Evolutionary conservation across 1,140 invertebrate species (phyloP).

Genomic region (Plodia interpunctella): DNA sequence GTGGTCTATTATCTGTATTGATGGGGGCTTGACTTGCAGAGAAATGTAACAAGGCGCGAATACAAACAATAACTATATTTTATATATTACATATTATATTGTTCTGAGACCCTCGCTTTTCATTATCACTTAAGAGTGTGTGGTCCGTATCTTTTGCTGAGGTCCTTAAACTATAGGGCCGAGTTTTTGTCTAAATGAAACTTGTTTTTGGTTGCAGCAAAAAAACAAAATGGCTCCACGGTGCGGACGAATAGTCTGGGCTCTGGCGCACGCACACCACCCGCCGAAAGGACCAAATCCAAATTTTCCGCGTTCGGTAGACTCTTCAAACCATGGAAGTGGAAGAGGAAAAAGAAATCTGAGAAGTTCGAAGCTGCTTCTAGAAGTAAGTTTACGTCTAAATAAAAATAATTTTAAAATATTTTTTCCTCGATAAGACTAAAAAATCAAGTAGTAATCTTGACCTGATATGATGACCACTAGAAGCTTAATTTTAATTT

Average conservation of each 20-base stretch:
- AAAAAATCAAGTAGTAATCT: too few species aligned
- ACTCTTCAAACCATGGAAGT: slow-evolving; percentile 99
- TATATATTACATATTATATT: too few species aligned
- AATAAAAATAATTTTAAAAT: neutral
- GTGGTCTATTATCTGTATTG: slow-evolving; percentile 26
- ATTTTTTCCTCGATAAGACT: too few species aligned
- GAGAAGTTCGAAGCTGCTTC: slow-evolving; percentile 97
- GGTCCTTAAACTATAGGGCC: neutral
- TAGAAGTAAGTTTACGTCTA: slow-evolving; percentile 85
- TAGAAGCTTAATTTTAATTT: too few species aligned
- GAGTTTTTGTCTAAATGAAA: slow-evolving; percentile 4
- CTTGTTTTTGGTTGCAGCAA: slow-evolving; percentile 84
- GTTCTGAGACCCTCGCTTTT: too few species aligned
- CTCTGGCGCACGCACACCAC: slow-evolving; percentile 84
- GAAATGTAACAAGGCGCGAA: neutral
- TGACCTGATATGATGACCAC: too few species aligned
- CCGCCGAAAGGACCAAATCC: slow-evolving; percentile 91
- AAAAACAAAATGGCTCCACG: slow-evolving; percentile 94
- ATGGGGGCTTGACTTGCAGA: slow-evolving; percentile 17
- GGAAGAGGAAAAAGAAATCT: slow-evolving; percentile 99
- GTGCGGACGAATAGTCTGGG: slow-evolving; percentile 91
- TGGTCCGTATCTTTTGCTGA: neutral
- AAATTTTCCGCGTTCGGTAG: slow-evolving; percentile 95
- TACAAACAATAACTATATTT: too few species aligned
- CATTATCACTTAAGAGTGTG: too few species aligned